Base-by-base conservation (phyloP, 2,888 invertebrate genomes). In the Trachelus troglodyta region DNA sequence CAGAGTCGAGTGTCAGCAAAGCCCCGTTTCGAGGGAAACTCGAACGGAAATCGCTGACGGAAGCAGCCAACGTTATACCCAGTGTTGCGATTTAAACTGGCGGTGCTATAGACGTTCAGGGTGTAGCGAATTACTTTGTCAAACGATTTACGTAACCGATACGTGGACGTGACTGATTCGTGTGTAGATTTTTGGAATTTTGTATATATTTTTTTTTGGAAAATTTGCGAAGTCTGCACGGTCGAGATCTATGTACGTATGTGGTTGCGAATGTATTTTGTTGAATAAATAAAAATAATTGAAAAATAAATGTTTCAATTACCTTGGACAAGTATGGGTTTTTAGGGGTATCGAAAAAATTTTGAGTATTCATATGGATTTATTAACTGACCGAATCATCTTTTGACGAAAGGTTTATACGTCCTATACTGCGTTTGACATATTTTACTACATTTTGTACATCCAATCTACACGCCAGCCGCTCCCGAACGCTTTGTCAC, bases 1-100 rank as follows among this genome's bases (percentile, higher is more conserved):
- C 9, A 9, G 23, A 56, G 56, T 56, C 0, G 6, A 56, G 9
- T 56, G 56, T 15, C 56, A 23, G 56, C 56, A 23, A 56, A 56
- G 15, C 9, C 2, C 56, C 56, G 3, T 56, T 56, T 56, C 56
- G 56, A 56, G 85, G 83, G 80, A 81, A 82, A 83, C 82, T 85
- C 83, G 77, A 75, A 76, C 81, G 82, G 82, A 85, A 84, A 84
- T 85, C 81, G 84, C 84, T 84, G 84, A 84, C 84, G 84, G 56
- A 56, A 56, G 23, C 23, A 23, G 56, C 56, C 6, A 56, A 56
- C 56, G 56, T 56, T 56, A 56, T 23, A 56, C 23, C 56, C 23
- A 56, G 23, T 9, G 56, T 9, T 23, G 23, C 23, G 9, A 56
- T 56, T 56, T 56, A 23, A 56, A 56, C 56, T 56, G 56, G 23